Conservation (phyloP, 2,797 vertebrate genomes). For the Poeciliopsis infans region DNA sequence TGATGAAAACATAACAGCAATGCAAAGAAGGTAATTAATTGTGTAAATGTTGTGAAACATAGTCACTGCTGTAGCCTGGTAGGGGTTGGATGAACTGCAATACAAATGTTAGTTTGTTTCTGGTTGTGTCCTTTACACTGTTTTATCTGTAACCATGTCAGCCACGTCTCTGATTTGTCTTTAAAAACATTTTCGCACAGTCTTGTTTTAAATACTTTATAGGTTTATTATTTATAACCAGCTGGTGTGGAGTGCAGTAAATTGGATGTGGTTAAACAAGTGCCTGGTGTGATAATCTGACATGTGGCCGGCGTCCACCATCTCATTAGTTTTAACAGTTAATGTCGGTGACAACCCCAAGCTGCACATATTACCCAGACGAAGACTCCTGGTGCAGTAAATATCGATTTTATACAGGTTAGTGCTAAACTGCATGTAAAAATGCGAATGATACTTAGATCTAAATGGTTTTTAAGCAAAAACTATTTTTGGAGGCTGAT, state of each 20-base stretch:
- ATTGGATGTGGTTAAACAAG: constrained; percentile 69
- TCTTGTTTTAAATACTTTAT: constrained; percentile 41
- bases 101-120: constrained; percentile 25
- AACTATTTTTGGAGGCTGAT: constrained; percentile 12
- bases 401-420: constrained; percentile 35
- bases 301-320: constrained; percentile 47
- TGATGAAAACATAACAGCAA: constrained; percentile 32
- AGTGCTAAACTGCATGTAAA: constrained; percentile 51
- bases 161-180: background rate
- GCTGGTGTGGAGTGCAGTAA: constrained; percentile 63
- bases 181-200: constrained; percentile 46
- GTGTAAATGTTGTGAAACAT: constrained; percentile 53
- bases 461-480: constrained; percentile 22
- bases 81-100: constrained; percentile 34
- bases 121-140: constrained; percentile 8
- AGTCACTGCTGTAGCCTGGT: constrained; percentile 34
- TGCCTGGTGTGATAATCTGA: constrained; percentile 73
- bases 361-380: constrained; percentile 38
- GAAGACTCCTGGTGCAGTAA: constrained; percentile 34
- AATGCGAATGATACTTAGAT: constrained; percentile 28
- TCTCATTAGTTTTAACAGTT: constrained; percentile 45
- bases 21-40: constrained; percentile 20
- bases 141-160: constrained; percentile 19
- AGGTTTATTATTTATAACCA: constrained; percentile 60
- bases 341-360: constrained; percentile 25